A percentile compares a stretch with the other conserved stretches of the same genome.
Evolutionary conservation across 2,797 vertebrate species (phyloP).

Genomic region (Neomorphus geoffroyi): DNA sequence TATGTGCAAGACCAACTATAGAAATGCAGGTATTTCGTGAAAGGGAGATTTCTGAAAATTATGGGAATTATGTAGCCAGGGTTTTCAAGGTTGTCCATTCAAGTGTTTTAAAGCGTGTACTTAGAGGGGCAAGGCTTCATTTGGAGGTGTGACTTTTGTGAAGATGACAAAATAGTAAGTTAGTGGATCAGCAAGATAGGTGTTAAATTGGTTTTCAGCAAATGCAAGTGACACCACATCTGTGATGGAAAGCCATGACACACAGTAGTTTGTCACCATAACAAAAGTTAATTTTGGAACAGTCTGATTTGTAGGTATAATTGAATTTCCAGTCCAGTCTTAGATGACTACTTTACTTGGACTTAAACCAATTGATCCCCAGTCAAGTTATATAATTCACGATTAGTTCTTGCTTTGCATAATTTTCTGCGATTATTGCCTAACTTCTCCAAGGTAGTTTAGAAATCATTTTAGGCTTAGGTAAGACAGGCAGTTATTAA

Average conservation of each 20-base stretch:
- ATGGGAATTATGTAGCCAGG: background rate
- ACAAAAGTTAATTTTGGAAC: background rate
- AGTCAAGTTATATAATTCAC: background rate
- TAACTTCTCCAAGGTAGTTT: background rate
- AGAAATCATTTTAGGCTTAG: constrained; percentile 38
- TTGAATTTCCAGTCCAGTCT: background rate
- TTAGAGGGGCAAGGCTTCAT: background rate
- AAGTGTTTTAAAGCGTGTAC: background rate
- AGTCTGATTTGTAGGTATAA: background rate
- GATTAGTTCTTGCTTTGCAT: background rate
- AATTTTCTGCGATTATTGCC: background rate
- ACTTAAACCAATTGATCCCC: background rate
- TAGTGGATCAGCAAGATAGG: background rate
- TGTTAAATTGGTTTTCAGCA: background rate
- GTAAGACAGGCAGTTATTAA: constrained; percentile 32
- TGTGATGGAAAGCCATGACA: background rate
- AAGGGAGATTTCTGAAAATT: background rate
- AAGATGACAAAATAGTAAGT: background rate
- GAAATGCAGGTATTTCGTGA: background rate
- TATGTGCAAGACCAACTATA: background rate
- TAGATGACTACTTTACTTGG: background rate
- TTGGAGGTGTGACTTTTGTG: background rate
- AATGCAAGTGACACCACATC: background rate
- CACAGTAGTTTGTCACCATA: background rate
- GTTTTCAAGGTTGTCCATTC: background rate